phyloP scores from a whole-genome alignment of 2,888 invertebrate genomes.

The Allygus modestus region DNA sequence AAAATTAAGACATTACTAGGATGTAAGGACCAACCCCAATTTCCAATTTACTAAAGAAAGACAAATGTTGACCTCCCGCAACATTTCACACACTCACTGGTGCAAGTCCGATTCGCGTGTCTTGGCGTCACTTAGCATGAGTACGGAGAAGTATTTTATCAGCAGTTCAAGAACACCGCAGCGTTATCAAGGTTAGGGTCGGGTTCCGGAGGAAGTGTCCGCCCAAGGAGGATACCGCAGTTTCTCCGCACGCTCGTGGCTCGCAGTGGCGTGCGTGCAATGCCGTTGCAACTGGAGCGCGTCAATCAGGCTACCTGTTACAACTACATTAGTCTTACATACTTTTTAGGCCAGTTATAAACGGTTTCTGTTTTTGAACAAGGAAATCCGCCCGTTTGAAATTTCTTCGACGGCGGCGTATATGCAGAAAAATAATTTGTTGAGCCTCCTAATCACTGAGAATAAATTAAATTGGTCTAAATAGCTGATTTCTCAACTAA shows the following conservation, averaged over 20 bases:
- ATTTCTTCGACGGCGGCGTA: no score
- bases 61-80: no score
- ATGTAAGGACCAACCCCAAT: no score
- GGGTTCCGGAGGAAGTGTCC: slow-evolving; percentile 18
- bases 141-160: background rate
- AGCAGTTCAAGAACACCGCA: background rate
- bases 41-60: no score
- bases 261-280: background rate
- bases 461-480: no score
- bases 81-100: no score
- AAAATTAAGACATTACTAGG: no score
- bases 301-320: slow-evolving; percentile 7
- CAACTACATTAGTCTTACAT: background rate
- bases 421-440: no score
- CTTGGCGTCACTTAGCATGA: background rate
- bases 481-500: no score
- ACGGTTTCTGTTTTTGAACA: background rate
- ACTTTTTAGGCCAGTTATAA: background rate
- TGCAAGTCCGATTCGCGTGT: background rate
- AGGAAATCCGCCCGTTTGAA: background rate
- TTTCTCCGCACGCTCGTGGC: background rate
- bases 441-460: no score
- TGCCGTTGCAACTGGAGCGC: background rate
- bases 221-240: background rate
- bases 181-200: background rate